These are phyloP conservation scores for Leptodactylus fallax DNA, from an alignment of 2,797 vertebrate genomes.

Conservation along the genomic window DNA sequence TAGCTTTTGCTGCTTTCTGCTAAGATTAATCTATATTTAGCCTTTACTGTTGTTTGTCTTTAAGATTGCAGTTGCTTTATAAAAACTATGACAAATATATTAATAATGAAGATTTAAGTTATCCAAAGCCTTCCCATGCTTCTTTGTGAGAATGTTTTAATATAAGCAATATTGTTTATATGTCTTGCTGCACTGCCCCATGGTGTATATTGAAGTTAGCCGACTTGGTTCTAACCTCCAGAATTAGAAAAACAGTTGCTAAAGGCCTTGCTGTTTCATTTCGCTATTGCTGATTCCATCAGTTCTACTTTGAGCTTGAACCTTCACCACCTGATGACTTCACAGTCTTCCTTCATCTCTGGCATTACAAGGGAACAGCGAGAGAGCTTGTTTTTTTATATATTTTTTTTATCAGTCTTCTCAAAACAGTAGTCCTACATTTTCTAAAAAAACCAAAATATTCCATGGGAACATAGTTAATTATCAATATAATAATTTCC, in stretches of 20 bases:
- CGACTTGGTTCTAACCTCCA: not conserved
- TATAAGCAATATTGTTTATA: not conserved
- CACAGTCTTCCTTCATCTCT: not conserved
- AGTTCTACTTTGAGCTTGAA: not conserved
- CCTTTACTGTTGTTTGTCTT: not conserved
- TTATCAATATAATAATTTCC: not conserved
- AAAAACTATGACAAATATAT: not conserved
- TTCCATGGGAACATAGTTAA: not conserved
- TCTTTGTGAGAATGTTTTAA: not conserved
- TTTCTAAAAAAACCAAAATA: not conserved
- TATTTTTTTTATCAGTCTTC: not conserved
- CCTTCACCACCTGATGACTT: not conserved
- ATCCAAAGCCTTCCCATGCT: not conserved
- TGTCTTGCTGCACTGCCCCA: not conserved
- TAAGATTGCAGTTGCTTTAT: not conserved
- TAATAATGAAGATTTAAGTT: not conserved
- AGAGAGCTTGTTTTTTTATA: not conserved
- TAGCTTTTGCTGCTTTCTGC: too few species aligned
- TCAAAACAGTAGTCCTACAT: not conserved
- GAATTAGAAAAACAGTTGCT: conserved; percentile 1
- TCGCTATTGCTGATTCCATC: conserved; percentile 3
- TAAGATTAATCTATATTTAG: not conserved
- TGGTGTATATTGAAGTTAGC: not conserved
- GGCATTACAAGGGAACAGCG: not conserved
- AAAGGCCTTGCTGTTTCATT: not conserved